A percentile compares a stretch with the other conserved stretches of the same genome.
Evolutionary conservation across 2,113 vertebrate species (phyloP).

Genomic region (Mobula birostris): DNA sequence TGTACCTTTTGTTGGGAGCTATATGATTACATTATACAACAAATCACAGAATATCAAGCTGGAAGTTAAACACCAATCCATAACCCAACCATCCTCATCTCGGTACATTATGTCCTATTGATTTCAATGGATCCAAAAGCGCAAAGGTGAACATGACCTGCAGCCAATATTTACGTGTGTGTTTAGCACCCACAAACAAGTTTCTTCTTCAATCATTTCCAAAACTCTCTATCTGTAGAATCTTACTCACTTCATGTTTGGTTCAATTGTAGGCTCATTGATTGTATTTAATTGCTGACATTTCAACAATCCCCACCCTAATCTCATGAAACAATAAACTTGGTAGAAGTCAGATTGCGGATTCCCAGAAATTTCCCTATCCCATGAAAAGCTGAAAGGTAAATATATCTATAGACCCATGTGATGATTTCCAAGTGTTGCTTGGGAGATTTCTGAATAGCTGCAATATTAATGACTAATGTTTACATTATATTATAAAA

Average conservation of each 20-base stretch:
- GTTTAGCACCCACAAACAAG: too few species aligned
- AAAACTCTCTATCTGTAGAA: neutral
- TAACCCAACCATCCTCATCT: too few species aligned
- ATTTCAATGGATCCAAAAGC: too few species aligned
- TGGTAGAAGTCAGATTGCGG: neutral
- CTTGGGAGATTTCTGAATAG: neutral
- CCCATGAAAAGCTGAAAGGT: neutral
- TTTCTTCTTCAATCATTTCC: neutral
- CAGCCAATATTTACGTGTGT: too few species aligned
- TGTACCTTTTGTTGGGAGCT: neutral
- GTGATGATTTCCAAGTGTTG: neutral
- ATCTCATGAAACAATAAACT: neutral
- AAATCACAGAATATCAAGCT: neutral
- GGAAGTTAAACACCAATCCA: neutral
- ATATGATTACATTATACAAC: neutral
- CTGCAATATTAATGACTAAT: neutral
- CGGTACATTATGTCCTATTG: too few species aligned
- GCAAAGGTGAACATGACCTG: too few species aligned
- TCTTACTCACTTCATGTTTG: neutral
- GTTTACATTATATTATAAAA: neutral
- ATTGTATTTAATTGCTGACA: neutral
- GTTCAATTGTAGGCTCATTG: neutral
- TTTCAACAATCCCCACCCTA: neutral
- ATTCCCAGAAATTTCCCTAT: neutral
- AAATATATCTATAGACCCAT: neutral